Evolutionary conservation across 2,113 vertebrate genomes (phyloP).

Genomic region (Gulo gulo): DNA sequence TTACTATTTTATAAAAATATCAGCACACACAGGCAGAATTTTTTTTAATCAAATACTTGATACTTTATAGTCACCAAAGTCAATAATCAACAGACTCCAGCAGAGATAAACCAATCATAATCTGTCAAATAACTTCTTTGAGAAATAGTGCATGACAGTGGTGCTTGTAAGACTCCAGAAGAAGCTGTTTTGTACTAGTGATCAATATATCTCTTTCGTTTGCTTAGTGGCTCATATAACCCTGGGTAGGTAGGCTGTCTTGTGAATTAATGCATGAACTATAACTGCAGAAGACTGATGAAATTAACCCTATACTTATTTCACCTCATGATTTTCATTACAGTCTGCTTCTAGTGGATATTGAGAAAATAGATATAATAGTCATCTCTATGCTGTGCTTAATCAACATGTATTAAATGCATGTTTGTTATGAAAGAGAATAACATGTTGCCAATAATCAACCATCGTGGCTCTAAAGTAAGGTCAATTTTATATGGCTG

Average conservation of each 20-base stretch:
- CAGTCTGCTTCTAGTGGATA: neutral
- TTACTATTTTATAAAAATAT: slow-evolving; percentile 3
- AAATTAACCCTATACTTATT: neutral
- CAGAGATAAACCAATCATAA: slow-evolving; percentile 8
- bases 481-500: neutral
- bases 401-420: neutral
- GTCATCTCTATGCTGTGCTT: neutral
- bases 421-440: neutral
- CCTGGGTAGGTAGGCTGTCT: neutral
- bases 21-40: neutral
- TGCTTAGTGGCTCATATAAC: neutral
- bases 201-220: slow-evolving; percentile 14
- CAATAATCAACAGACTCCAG: slow-evolving; percentile 44
- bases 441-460: slow-evolving; percentile 15
- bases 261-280: neutral
- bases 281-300: neutral
- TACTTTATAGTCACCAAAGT: neutral
- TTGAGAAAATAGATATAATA: neutral
- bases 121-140: slow-evolving; percentile 26
- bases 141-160: neutral
- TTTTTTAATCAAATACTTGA: slow-evolving; percentile 46
- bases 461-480: neutral
- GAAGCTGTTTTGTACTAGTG: slow-evolving; percentile 18
- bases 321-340: slow-evolving; percentile 25
- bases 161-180: slow-evolving; percentile 17